Percentiles rank a stretch among this genome's conserved stretches.
phyloP scores from a whole-genome alignment of 2,888 invertebrate species.

The Andricus quercusramuli region DNA sequence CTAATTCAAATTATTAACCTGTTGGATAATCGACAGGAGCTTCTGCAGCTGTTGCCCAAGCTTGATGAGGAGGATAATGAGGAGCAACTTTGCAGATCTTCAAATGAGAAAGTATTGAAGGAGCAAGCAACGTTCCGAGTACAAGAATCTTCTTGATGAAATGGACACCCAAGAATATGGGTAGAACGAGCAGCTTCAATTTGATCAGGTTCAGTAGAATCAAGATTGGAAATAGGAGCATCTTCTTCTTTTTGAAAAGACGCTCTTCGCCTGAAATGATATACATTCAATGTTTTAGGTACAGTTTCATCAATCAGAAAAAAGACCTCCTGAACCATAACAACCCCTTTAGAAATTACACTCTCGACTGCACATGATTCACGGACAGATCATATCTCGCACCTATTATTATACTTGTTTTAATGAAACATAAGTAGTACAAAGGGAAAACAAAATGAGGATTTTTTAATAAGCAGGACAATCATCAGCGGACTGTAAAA shows the following conservation, averaged over 20 bases:
- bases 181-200: conserved; percentile 82
- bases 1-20: conserved; percentile 54
- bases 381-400: neutral
- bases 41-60: conserved; percentile 72
- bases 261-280: conserved; percentile 50
- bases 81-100: conserved; percentile 74
- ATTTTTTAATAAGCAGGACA: neutral
- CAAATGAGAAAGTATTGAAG: conserved; percentile 81
- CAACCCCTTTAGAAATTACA: neutral
- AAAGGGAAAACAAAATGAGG: neutral
- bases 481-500: neutral
- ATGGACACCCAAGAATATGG: conserved; percentile 83
- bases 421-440: neutral
- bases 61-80: conserved; percentile 66
- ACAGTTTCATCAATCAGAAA: neutral
- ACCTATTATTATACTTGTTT: neutral
- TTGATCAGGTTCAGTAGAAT: conserved; percentile 76
- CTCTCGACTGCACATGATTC: neutral
- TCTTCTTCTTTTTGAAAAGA: conserved; percentile 86
- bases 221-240: conserved; percentile 82
- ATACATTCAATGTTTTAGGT: neutral
- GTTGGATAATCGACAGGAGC: conserved; percentile 73
- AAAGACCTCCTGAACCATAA: neutral
- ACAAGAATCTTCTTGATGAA: conserved; percentile 85
- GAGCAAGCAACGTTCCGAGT: conserved; percentile 82